phyloP scores from a whole-genome alignment of 2,797 vertebrate genomes.

The Pangasius larnaudii region DNA sequence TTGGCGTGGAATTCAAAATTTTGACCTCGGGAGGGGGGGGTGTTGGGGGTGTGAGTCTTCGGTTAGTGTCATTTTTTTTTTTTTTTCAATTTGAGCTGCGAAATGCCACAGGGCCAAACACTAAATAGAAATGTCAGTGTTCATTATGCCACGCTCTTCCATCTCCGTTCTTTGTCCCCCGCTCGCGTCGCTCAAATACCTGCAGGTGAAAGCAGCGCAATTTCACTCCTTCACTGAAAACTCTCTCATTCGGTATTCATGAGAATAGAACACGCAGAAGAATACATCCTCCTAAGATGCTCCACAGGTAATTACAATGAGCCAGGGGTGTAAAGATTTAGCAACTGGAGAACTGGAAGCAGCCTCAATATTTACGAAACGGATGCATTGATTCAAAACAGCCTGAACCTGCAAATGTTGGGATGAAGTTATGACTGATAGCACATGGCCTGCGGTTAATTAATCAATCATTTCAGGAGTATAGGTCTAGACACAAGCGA shows the following conservation, averaged over 20 bases:
- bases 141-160: conserved; percentile 25
- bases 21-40: conserved; percentile 17
- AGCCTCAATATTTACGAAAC: background rate
- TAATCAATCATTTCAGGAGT: background rate
- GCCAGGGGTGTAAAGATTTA: background rate
- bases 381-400: background rate
- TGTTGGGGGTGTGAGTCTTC: no score
- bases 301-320: background rate
- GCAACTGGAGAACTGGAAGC: background rate
- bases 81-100: background rate
- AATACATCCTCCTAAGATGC: background rate
- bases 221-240: background rate
- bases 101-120: conserved; percentile 21
- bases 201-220: background rate
- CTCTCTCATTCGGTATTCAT: background rate
- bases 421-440: background rate
- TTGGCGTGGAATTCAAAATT: conserved; percentile 10
- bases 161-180: background rate
- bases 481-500: background rate
- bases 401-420: background rate
- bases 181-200: background rate
- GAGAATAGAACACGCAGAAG: background rate
- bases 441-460: background rate
- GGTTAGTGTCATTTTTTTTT: background rate
- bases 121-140: conserved; percentile 35